These are phyloP conservation scores for Diadromus collaris DNA, from an alignment of 2,888 invertebrate genomes.

Conservation along the genomic window DNA sequence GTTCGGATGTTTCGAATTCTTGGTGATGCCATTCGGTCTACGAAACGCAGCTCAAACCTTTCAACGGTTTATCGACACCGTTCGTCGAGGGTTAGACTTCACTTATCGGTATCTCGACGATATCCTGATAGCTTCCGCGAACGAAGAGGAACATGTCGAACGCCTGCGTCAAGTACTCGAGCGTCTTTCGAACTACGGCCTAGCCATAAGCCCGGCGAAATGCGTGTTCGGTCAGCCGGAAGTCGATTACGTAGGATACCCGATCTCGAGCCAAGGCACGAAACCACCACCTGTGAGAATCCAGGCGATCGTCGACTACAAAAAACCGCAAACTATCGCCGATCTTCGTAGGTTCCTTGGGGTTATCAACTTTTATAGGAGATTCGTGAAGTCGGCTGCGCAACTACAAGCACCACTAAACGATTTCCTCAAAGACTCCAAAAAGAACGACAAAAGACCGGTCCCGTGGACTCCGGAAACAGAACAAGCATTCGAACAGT, in stretches of 20 bases:
- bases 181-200: conserved; percentile 13
- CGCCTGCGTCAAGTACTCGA: conserved; percentile 39
- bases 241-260: conserved; percentile 25
- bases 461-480: conserved; percentile 46
- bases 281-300: conserved; percentile 10
- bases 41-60: conserved; percentile 26
- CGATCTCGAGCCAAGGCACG: not conserved
- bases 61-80: conserved; percentile 7
- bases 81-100: conserved; percentile 42
- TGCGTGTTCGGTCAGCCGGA: too few relatives aligned
- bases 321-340: conserved; percentile 43
- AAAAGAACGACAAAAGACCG: conserved; percentile 6
- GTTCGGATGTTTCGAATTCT: conserved; percentile 59
- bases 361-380: not conserved
- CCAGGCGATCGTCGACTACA: not conserved
- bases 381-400: not conserved
- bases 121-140: conserved; percentile 40
- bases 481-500: conserved; percentile 43
- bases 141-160: conserved; percentile 37
- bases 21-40: conserved; percentile 51
- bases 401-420: not conserved
- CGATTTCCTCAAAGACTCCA: not conserved
- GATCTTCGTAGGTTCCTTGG: conserved; percentile 62
- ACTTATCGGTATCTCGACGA: conserved; percentile 47
- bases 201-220: too few relatives aligned